phyloP scores from a whole-genome alignment of 2,113 vertebrate genomes.

The Colius striatus region DNA sequence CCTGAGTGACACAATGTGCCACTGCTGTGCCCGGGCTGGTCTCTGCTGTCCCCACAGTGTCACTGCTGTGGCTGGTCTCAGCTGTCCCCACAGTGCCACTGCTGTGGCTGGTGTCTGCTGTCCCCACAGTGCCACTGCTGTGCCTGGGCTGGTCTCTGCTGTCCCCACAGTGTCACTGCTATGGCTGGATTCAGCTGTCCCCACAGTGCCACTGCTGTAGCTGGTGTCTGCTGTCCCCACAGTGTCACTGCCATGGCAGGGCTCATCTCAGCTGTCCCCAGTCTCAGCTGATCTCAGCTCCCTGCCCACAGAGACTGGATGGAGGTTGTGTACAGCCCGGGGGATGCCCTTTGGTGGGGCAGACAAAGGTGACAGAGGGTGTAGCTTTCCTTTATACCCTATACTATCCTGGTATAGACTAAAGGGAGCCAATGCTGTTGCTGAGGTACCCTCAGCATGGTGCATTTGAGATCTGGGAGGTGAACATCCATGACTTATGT shows the following conservation, averaged over 20 bases:
- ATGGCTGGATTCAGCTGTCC: not conserved
- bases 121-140: not conserved
- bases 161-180: not conserved
- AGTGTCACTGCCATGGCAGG: not conserved
- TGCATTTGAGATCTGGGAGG: rapidly evolving
- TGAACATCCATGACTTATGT: not conserved
- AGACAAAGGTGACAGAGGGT: not conserved
- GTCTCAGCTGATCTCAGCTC: not conserved
- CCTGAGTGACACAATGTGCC: rapidly evolving
- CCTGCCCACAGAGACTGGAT: not conserved
- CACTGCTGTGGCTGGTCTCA: not conserved
- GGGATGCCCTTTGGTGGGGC: not conserved
- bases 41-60: not conserved
- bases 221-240: not conserved
- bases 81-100: not conserved
- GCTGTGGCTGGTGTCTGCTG: not conserved
- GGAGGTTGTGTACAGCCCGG: not conserved
- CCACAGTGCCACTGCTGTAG: not conserved
- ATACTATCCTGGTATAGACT: not conserved
- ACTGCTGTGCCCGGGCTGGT: rapidly evolving
- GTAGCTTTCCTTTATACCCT: not conserved
- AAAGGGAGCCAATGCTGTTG: not conserved
- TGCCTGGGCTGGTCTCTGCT: not conserved
- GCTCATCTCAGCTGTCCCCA: not conserved
- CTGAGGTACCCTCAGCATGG: not conserved